Evolutionary conservation across 2,113 vertebrate genomes (phyloP).

Genomic region (Merops nubicus): DNA sequence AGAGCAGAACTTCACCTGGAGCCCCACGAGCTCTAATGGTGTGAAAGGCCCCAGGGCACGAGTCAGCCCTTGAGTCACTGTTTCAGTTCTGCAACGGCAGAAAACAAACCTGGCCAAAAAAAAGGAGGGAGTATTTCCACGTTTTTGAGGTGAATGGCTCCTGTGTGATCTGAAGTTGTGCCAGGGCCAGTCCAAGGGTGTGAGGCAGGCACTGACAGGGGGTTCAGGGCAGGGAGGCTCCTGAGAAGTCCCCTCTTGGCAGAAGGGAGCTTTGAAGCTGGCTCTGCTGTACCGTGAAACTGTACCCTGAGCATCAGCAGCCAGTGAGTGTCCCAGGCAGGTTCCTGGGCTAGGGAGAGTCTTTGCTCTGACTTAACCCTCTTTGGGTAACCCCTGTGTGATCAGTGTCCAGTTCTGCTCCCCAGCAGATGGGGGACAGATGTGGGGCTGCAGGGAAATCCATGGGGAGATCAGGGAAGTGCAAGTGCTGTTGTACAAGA

Average conservation of each 20-base stretch:
- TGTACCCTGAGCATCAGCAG: background rate
- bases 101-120: background rate
- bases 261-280: background rate
- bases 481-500: background rate
- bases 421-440: background rate
- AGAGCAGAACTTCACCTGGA: background rate
- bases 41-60: fast-evolving
- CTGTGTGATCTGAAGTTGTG: background rate
- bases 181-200: background rate
- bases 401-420: background rate
- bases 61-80: background rate
- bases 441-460: background rate
- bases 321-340: background rate
- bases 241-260: background rate
- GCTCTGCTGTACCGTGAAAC: background rate
- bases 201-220: background rate
- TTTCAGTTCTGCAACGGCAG: background rate
- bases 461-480: background rate
- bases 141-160: background rate
- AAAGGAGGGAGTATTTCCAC: background rate
- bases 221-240: background rate
- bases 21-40: background rate
- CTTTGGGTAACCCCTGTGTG: background rate
- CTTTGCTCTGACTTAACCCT: background rate
- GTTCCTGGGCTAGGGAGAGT: background rate